Conservation (phyloP, 2,113 vertebrate genomes). For the Archilochus colubris region DNA sequence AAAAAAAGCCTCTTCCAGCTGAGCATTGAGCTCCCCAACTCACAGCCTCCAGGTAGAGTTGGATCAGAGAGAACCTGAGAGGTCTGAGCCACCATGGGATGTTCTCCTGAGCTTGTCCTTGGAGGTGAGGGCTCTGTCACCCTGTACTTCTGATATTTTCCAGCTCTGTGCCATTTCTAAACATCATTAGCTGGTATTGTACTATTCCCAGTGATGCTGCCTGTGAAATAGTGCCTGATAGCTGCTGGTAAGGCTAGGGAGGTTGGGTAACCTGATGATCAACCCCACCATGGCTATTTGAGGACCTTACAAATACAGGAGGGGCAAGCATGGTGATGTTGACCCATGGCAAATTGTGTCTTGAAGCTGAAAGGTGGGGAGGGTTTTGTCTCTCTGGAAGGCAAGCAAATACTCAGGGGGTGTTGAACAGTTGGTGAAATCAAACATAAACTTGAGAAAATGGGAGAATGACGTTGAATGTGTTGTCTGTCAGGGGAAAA, state of each 20-base stretch:
- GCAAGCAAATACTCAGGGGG: not conserved
- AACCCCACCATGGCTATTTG: not conserved
- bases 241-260: not conserved
- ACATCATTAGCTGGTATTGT: not conserved
- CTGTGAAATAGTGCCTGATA: not conserved
- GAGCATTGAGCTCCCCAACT: not conserved
- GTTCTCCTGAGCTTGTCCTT: not conserved
- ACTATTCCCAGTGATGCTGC: not conserved
- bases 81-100: not conserved
- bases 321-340: not conserved
- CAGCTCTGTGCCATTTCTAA: not conserved
- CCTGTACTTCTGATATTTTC: not conserved
- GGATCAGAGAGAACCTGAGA: too few relatives aligned
- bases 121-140: not conserved
- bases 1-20: not conserved
- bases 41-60: too few relatives aligned
- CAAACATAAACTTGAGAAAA: not conserved
- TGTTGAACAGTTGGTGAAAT: not conserved
- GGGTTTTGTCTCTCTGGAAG: not conserved
- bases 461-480: accelerated
- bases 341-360: accelerated
- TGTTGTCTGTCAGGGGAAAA: not conserved
- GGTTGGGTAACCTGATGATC: not conserved
- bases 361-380: not conserved
- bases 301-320: not conserved